A percentile compares a stretch with the other conserved stretches of the same genome.
These are phyloP conservation scores for Beroe ovata DNA, from an alignment of 37 sponge, comb jelly and placozoan genomes.

Conservation along the genomic window DNA sequence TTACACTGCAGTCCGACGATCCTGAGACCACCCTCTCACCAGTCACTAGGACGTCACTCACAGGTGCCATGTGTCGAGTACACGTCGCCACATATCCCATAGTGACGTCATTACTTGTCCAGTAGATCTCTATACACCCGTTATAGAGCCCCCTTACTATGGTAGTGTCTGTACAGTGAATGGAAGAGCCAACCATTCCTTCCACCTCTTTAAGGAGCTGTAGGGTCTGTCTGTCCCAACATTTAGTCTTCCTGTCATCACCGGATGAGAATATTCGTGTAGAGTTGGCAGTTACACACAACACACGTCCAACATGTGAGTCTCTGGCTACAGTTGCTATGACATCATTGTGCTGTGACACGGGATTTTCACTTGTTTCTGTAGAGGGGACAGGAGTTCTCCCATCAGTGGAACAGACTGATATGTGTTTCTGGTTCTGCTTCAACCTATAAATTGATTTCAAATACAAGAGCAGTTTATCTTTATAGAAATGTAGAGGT, in stretches of 20 bases:
- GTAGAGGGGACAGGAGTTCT: no score
- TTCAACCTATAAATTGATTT: not conserved
- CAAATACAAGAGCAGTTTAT: not conserved
- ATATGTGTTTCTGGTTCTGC: no score
- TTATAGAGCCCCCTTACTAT: constrained; percentile 13
- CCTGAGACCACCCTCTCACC: constrained; percentile 21
- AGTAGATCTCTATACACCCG: constrained; percentile 9
- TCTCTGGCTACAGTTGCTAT: no score
- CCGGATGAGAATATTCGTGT: not conserved
- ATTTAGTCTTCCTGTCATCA: constrained; percentile 14
- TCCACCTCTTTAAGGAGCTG: not conserved
- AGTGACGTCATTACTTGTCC: not conserved
- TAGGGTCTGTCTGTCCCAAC: constrained; percentile 1
- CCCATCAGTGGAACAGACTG: no score
- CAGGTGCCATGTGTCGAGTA: constrained; percentile 61
- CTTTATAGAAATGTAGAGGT: not conserved
- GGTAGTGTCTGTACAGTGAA: constrained; percentile 4
- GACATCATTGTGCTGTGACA: no score
- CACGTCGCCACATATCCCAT: not conserved
- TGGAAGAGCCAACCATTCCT: not conserved
- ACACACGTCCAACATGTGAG: not conserved
- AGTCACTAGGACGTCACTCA: not conserved
- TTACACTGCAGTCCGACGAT: constrained; percentile 30
- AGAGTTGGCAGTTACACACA: constrained; percentile 5
- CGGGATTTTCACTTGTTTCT: no score